These are phyloP conservation scores for Rousettus madagascariensis DNA, from an alignment of 2,797 vertebrate species.

Conservation along the genomic window DNA sequence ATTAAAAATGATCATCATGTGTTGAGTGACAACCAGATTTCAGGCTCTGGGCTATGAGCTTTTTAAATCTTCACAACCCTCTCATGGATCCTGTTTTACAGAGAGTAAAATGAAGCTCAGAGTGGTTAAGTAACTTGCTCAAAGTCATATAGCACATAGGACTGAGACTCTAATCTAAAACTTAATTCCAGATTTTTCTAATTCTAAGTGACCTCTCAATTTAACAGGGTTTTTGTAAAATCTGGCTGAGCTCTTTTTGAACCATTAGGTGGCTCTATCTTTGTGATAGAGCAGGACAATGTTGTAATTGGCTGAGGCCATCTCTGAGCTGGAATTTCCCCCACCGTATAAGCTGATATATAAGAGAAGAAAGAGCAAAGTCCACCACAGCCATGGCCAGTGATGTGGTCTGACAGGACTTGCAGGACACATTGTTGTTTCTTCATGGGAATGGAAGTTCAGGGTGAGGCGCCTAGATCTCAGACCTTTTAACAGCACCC, in stretches of 20 bases:
- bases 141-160: background rate
- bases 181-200: background rate
- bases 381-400: background rate
- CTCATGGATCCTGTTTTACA: background rate
- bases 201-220: background rate
- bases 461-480: background rate
- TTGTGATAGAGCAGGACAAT: background rate
- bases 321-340: background rate
- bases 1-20: background rate
- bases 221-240: background rate
- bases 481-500: background rate
- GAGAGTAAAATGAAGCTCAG: background rate
- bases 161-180: background rate
- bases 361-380: background rate
- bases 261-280: background rate
- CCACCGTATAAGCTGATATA: background rate
- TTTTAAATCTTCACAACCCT: background rate
- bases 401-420: background rate
- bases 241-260: background rate
- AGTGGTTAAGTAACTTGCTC: background rate
- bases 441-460: background rate
- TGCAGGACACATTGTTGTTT: background rate
- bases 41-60: background rate
- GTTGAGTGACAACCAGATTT: background rate
- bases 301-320: background rate